Conservation (phyloP, 2,113 vertebrate species). For the Tiliqua scincoides region DNA sequence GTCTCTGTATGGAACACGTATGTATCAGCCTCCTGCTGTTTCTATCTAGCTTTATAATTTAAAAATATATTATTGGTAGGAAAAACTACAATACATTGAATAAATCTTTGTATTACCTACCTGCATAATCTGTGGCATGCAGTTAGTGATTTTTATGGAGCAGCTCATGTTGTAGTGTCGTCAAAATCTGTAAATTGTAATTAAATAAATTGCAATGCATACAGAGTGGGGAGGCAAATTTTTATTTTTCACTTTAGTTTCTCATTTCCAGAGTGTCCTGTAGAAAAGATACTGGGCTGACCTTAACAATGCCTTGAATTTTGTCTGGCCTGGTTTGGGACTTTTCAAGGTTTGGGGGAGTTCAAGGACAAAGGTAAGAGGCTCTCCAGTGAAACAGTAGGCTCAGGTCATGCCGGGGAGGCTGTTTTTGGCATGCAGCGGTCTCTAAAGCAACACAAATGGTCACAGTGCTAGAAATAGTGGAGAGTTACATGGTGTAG, state of each 20-base stretch:
- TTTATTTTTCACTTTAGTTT: constrained; percentile 33
- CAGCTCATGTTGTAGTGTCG: constrained; percentile 15
- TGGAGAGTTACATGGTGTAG: no score
- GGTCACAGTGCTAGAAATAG: constrained; percentile 15
- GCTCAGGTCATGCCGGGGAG: no score
- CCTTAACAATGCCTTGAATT: constrained; percentile 49
- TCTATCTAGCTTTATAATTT: not conserved
- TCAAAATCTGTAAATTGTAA: constrained; percentile 55
- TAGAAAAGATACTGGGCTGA: constrained; percentile 44
- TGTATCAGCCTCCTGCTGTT: not conserved
- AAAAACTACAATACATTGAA: not conserved
- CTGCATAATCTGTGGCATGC: constrained; percentile 21
- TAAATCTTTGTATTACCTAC: constrained; percentile 22
- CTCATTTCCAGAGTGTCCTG: constrained; percentile 19
- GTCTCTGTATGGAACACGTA: not conserved
- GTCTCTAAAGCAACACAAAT: not conserved
- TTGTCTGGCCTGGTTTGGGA: no score
- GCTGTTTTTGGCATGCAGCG: constrained; percentile 21
- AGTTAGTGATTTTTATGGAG: constrained; percentile 50
- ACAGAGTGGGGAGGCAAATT: constrained; percentile 43
- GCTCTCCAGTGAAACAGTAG: no score
- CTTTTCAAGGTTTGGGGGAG: no score
- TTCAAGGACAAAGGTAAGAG: no score
- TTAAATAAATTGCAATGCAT: constrained; percentile 38
- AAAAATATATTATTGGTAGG: constrained; percentile 10